Evolutionary conservation across 2,113 vertebrate species (phyloP).

Genomic region (Eurystomus gularis): DNA sequence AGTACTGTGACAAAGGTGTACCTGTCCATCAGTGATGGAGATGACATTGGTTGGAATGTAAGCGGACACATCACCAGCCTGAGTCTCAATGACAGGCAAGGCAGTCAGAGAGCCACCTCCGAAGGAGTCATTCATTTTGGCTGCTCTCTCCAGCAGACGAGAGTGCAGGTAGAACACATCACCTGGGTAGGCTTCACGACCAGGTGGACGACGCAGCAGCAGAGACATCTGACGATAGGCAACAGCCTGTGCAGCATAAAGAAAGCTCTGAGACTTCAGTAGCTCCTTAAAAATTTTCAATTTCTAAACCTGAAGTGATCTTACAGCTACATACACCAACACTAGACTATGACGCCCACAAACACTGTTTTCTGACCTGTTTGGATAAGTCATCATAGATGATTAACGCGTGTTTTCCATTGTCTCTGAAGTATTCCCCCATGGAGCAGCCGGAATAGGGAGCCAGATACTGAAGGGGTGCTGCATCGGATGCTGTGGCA

Average conservation of each 20-base stretch:
- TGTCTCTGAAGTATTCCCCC: constrained; percentile 98
- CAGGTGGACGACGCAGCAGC: constrained; percentile 94
- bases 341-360: accelerated
- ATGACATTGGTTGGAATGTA: constrained; percentile 99
- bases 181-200: constrained; percentile 95
- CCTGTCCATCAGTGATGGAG: constrained; percentile 98
- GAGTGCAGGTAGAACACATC: constrained; percentile 99
- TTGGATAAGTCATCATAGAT: constrained; percentile 99
- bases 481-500: constrained; percentile 95
- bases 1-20: background rate
- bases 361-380: constrained; percentile 78
- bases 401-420: constrained; percentile 94
- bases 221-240: constrained; percentile 99
- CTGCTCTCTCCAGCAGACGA: constrained; percentile 94
- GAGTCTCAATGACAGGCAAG: constrained; percentile 98
- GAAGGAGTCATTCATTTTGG: constrained; percentile 97
- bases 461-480: constrained; percentile 96
- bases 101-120: constrained; percentile 95
- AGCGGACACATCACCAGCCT: constrained; percentile 97
- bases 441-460: constrained; percentile 98
- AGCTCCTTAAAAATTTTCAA: accelerated
- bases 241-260: constrained; percentile 80
- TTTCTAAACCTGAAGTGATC: background rate
- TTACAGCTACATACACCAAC: background rate
- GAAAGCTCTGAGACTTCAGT: background rate